Base-by-base conservation (phyloP, 2,888 invertebrate genomes). In the Blastobasis adustella region DNA sequence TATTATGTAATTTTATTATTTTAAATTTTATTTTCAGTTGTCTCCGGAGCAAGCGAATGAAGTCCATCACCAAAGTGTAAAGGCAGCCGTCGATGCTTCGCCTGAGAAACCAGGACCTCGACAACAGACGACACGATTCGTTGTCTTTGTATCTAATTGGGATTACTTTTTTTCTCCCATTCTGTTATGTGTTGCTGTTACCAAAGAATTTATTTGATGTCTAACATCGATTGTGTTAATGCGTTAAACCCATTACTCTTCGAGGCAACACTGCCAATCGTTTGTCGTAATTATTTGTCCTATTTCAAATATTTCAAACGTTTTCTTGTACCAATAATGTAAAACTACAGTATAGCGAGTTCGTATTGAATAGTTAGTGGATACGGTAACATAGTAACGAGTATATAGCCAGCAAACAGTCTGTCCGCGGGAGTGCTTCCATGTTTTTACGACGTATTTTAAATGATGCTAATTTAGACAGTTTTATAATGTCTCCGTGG, bases 381-480 rank as follows among this genome's bases (percentile, higher is more conserved):
- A 56, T 57, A 45, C 55, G 47, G 51, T 54, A 23, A 42, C 39
- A 51, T 55, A 51, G 49, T 65, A 60, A 59, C 60, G 65, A 62
- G 71, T 71, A 68, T 68, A 69, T 73, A 81, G 72, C 74, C 83
- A 82, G 82, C 80, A 80, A 84, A 73, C 82, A 81, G 82, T 86
- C 85, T 87, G 87, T 87, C 87, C 87, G 85, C 80, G 73, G 79
- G 76, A 80, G 87, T 87, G 87, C 87, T 87, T 87, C 87, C 87
- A 87, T 78, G 79, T 85, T 86, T 86, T 81, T 85, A 85, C 76
- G 76, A 81, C 73, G 72, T 80, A 76, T 79, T 73, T 77, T 72
- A 23, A 23, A 23, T 23, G 23, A 23, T 61, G 73, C 76, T 78
- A 79, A 80, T 81, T 78, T 82, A 79, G 73, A 80, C 67, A 69